Evolutionary conservation across 2,113 vertebrate genomes (phyloP).

Genomic region (Nansenia antarctica): DNA sequence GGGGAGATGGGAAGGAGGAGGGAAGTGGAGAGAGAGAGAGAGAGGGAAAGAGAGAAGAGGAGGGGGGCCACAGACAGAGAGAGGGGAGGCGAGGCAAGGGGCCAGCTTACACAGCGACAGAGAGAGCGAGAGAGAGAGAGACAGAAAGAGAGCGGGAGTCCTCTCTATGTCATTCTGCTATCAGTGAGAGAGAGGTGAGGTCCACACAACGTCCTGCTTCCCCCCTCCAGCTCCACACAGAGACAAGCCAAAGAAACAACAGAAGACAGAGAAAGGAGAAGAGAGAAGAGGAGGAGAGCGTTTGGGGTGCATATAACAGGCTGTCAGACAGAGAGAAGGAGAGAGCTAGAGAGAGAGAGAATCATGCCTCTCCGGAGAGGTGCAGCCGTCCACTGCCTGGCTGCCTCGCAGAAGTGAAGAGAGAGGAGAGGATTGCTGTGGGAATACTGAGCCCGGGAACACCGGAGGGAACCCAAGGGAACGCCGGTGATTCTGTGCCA

Average conservation of each 20-base stretch:
- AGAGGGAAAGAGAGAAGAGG: conserved; percentile 23
- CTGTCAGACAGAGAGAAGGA: conserved; percentile 51
- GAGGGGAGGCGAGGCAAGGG: conserved; percentile 38
- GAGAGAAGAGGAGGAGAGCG: conserved; percentile 14
- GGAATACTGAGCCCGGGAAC: conserved; percentile 45
- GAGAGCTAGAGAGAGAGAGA: conserved; percentile 8
- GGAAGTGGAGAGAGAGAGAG: conserved; percentile 38
- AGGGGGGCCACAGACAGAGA: conserved; percentile 12
- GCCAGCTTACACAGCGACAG: conserved; percentile 49
- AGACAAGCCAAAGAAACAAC: not conserved
- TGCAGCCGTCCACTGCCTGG: conserved; percentile 38
- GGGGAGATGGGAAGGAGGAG: conserved; percentile 56
- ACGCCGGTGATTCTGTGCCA: conserved; percentile 48
- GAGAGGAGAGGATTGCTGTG: conserved; percentile 23
- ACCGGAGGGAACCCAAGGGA: not conserved
- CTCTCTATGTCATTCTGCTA: conserved; percentile 24
- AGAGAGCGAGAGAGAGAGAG: conserved; percentile 47
- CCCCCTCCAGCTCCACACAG: conserved; percentile 25
- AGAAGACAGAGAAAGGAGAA: conserved; percentile 7
- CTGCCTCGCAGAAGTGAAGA: conserved; percentile 55
- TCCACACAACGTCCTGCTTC: conserved; percentile 30
- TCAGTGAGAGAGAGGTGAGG: conserved; percentile 39
- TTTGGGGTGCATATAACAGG: conserved; percentile 28
- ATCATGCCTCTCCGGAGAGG: conserved; percentile 56
- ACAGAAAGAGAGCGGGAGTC: conserved; percentile 59